phyloP scores from a whole-genome alignment of 2,113 vertebrate species.

The Patagioenas fasciata region DNA sequence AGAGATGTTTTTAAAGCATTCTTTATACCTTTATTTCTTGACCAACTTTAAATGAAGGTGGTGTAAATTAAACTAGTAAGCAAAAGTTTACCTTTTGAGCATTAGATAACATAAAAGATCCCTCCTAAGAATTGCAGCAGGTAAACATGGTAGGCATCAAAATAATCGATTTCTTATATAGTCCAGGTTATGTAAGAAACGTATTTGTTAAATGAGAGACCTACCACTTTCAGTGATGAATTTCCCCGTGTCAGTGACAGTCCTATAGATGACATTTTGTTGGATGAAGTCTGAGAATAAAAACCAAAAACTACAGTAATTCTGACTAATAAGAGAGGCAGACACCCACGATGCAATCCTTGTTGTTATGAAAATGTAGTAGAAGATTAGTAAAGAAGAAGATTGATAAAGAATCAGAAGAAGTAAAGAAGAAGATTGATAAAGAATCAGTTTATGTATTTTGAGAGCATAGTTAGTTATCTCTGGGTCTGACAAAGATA shows the following conservation, averaged over 20 bases:
- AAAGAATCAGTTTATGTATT: background rate
- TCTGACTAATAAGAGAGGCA: background rate
- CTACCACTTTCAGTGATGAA: conserved; percentile 64
- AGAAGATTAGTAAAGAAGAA: background rate
- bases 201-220: background rate
- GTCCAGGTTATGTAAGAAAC: background rate
- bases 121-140: background rate
- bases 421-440: no score
- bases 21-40: background rate
- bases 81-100: background rate
- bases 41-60: background rate
- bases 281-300: conserved; percentile 54
- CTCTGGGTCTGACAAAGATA: background rate
- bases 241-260: background rate
- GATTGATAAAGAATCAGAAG: background rate
- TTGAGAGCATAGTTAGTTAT: background rate
- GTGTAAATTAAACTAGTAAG: background rate
- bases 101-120: background rate
- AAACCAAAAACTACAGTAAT: background rate
- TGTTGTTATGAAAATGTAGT: background rate
- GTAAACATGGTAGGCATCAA: background rate
- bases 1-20: background rate
- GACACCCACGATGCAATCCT: background rate
- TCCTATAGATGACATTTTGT: conserved; percentile 47
- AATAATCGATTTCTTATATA: background rate